Conservation (phyloP, 2,888 invertebrate genomes). For the Crepidodera aurea region DNA sequence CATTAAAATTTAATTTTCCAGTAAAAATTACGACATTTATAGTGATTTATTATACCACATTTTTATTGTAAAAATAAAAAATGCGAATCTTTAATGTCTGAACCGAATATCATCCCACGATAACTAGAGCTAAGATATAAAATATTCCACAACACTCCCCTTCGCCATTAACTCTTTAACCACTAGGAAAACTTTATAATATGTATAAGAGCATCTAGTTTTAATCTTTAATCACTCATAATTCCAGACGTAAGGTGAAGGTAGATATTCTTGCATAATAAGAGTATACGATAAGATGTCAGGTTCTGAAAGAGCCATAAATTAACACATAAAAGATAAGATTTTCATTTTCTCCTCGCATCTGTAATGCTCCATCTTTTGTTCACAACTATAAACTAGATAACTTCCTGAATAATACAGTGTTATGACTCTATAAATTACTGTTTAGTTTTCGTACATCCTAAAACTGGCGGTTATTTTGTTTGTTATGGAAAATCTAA, state of each 20-base stretch:
- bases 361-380: conserved; percentile 45
- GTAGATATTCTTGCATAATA: conserved; percentile 13
- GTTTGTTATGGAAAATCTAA: not conserved
- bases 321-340: conserved; percentile 47
- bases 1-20: no score
- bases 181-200: not conserved
- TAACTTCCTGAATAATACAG: conserved; percentile 26
- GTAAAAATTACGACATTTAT: no score
- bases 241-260: conserved; percentile 17
- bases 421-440: conserved; percentile 20
- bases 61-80: no score
- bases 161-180: not conserved
- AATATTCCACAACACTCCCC: no score
- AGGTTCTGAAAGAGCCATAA: conserved; percentile 31
- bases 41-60: no score
- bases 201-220: not conserved
- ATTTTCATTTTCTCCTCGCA: conserved; percentile 45
- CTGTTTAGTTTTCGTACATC: conserved; percentile 5
- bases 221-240: not conserved
- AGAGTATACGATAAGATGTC: conserved; percentile 22
- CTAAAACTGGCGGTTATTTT: not conserved
- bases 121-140: no score
- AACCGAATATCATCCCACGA: no score
- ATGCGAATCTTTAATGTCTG: no score
- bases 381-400: conserved; percentile 45